Evolutionary conservation across 2,888 invertebrate genomes (phyloP).

Genomic region (Trileptium ribeirensis): DNA sequence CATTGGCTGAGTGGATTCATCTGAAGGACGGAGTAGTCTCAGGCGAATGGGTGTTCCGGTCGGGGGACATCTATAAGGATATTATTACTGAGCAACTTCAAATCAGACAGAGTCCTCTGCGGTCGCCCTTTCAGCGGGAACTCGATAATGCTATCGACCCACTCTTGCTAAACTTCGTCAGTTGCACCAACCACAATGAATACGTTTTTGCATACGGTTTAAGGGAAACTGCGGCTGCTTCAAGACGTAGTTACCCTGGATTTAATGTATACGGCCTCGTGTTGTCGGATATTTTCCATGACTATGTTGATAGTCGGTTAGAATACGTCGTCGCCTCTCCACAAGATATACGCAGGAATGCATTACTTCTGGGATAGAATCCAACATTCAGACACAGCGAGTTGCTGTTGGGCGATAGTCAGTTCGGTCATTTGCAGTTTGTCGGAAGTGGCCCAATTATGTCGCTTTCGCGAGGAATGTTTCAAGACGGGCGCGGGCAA

Average conservation of each 20-base stretch:
- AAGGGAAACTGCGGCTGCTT: neutral
- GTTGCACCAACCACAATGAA: neutral
- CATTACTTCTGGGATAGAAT: neutral
- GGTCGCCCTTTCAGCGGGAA: neutral
- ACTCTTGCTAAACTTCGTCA: neutral
- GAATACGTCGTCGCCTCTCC: neutral
- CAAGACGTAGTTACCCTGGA: neutral
- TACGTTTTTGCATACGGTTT: neutral
- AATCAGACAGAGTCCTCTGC: neutral
- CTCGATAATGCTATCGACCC: neutral
- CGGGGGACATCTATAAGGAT: neutral
- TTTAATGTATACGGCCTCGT: neutral
- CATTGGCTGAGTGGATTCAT: neutral
- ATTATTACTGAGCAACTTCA: neutral
- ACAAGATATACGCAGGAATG: neutral
- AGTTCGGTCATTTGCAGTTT: neutral
- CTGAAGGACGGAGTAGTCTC: neutral
- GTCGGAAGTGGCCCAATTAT: neutral
- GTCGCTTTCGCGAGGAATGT: too few relatives aligned
- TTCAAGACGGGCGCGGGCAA: neutral
- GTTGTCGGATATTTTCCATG: neutral
- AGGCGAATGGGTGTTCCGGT: neutral
- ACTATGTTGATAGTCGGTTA: neutral
- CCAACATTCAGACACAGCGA: neutral
- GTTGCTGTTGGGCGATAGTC: neutral